Evolutionary conservation across 1,140 invertebrate species (phyloP), one percentile per base, ranked within the genome.

Genomic region (Oscheius sp.): DNA sequence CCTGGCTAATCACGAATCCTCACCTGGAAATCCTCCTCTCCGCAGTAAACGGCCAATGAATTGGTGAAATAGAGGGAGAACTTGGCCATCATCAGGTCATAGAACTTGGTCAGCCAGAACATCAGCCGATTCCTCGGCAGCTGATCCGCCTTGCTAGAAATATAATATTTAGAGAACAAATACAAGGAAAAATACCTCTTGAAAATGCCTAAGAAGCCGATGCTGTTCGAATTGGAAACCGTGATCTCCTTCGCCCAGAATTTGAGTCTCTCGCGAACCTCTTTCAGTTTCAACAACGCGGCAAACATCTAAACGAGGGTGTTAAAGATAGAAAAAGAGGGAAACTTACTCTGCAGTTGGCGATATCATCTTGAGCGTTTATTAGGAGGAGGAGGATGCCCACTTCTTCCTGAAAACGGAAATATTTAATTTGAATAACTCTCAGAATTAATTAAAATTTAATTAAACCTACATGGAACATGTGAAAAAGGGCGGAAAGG

Each of bases 61-160:
- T 63, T 32, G 26, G 61, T 63, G 13, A 63, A n/a, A 32, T 63
- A 63, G 26, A 63, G 31, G 32, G 61, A 63, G 23, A 63, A n/a
- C 36, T 63, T 63, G 61, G 61, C 61, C 31, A 26, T 34, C 7
- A 63, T 18, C 10, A 63, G 29, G 26, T 63, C 36, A 26, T 63
- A 63, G 61, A 63, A 63, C 36, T 63, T 63, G 15, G 35, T 7
- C 28, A 63, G 35, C 61, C 61, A 63, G 10, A 36, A n/a, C 15
- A 45, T 45, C 42, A 23, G 15, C 23, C 42, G 42, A 45, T 45
- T 45, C 23, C 42, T 15, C 15, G 42, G 42, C 42, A 18, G 42
- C 15, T 45, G 15, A 23, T 23, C 42, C 23, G 18, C 23, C 23
- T 18, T 45, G 42, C 42, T 45, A 23, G 23, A 45, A 45, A 45